Evolutionary conservation across 2,797 vertebrate species (phyloP).

Genomic region (Danio tinwini): DNA sequence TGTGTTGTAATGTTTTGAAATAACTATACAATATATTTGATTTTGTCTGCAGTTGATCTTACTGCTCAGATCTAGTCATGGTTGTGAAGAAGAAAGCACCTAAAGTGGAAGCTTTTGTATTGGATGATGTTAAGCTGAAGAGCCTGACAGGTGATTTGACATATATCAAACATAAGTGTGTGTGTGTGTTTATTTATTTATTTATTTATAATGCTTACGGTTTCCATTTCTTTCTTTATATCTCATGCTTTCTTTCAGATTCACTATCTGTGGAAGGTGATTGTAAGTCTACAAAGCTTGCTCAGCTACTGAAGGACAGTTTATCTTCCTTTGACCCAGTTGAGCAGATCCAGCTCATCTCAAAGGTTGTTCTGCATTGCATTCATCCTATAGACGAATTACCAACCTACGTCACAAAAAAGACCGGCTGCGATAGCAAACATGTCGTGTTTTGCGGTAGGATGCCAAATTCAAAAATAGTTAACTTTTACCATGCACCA

Average conservation of each 20-base stretch:
- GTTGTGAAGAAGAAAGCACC: slow-evolving; percentile 90
- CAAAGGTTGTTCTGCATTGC: slow-evolving; percentile 81
- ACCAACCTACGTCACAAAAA: no score
- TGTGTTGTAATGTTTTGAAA: background rate
- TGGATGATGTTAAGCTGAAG: slow-evolving; percentile 80
- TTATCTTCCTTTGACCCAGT: slow-evolving; percentile 83
- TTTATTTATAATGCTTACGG: background rate
- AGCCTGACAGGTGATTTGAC: slow-evolving; percentile 78
- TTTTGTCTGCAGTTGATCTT: background rate
- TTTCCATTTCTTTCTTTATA: background rate
- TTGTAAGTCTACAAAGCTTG: slow-evolving; percentile 75
- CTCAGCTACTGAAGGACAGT: slow-evolving; percentile 83
- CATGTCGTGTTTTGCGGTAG: no score
- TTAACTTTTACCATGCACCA: no score
- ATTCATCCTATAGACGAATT: background rate
- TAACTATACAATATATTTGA: background rate
- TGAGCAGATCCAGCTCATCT: slow-evolving; percentile 88
- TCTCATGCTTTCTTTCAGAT: slow-evolving; percentile 58
- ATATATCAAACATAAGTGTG: background rate
- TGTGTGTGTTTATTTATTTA: background rate
- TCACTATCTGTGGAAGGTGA: slow-evolving; percentile 78
- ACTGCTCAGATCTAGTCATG: slow-evolving; percentile 74
- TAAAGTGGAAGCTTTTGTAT: slow-evolving; percentile 81
- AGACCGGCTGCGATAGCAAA: no score
- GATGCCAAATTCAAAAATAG: no score